Evolutionary conservation across 2,888 invertebrate genomes (phyloP), one percentile per base, ranked within the genome.

Genomic region (Lymantria monacha): DNA sequence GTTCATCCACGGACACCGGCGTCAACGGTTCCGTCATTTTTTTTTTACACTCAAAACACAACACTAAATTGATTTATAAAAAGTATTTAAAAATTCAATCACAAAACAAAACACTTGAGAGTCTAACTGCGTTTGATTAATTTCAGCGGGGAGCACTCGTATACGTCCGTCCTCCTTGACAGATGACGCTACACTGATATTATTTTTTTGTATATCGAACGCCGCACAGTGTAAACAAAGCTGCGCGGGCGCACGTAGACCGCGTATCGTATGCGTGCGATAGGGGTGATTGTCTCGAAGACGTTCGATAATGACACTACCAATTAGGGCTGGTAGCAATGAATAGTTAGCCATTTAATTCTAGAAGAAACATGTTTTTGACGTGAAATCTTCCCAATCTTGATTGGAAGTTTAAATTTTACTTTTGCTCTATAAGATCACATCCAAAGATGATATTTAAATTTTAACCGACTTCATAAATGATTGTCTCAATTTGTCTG

Each of bases 121-220:
- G 49, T 11, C 15, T 22, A 56, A 66, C 62, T 66, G 64, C 64
- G 64, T 64, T 41, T 36, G n/a, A 42, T 48, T 10, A 15, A 41
- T 45, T 33, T 10, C 9, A 15, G 31, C 12, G 45, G 42, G 22
- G 36, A 12, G n/a, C 8, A 3, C 30, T 11, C 11, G 61, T 10
- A 71, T 75, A 67, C 83, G 81, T 69, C 67, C 61, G 55, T 48
- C 46, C 82, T 67, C 74, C 66, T 53, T 72, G 78, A 74, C 70
- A 73, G 77, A 65, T 61, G 48, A 48, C 61, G 59, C 70, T 51
- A 57, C 58, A 88, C 86, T 87, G 82, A 62, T 54, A 48, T 45
- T 22, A 44, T 48, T 61, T 63, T 59, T 74, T 73, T 63, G 69
- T 79, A 78, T 76, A 70, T 76, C 76, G 81, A 83, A 79, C 73